Conservation (phyloP, 2,797 vertebrate species). For the Anguilla obscura region DNA sequence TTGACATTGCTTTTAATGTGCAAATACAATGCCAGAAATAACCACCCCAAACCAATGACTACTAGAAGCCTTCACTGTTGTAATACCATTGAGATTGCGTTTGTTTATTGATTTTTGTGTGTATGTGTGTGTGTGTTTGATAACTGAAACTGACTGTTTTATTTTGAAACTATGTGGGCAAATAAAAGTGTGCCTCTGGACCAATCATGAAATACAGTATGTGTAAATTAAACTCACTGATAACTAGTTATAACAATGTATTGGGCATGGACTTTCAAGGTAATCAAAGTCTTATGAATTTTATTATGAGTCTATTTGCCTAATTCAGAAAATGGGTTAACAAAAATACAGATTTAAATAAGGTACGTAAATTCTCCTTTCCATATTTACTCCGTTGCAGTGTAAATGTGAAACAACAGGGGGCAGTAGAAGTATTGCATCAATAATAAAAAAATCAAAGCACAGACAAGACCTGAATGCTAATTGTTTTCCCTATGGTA, state of each 20-base stretch:
- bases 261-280: not conserved
- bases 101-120: not conserved
- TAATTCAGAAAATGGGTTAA: not conserved
- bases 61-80: too few relatives aligned
- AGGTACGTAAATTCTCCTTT: not conserved
- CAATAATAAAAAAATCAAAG: not conserved
- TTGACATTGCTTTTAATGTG: not conserved
- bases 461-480: not conserved
- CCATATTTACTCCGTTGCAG: not conserved
- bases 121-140: not conserved
- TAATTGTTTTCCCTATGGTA: conserved; percentile 14
- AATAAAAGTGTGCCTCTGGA: not conserved
- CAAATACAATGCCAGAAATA: too few relatives aligned
- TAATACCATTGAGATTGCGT: not conserved
- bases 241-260: not conserved
- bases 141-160: not conserved
- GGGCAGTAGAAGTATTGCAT: conserved; percentile 16
- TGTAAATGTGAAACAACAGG: conserved; percentile 17
- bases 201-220: not conserved
- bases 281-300: not conserved
- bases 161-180: not conserved
- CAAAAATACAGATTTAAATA: not conserved
- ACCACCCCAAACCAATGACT: too few relatives aligned
- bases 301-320: not conserved
- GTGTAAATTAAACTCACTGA: not conserved